phyloP scores from a whole-genome alignment of 1,140 invertebrate genomes.

The Muscidifurax raptorellus region DNA sequence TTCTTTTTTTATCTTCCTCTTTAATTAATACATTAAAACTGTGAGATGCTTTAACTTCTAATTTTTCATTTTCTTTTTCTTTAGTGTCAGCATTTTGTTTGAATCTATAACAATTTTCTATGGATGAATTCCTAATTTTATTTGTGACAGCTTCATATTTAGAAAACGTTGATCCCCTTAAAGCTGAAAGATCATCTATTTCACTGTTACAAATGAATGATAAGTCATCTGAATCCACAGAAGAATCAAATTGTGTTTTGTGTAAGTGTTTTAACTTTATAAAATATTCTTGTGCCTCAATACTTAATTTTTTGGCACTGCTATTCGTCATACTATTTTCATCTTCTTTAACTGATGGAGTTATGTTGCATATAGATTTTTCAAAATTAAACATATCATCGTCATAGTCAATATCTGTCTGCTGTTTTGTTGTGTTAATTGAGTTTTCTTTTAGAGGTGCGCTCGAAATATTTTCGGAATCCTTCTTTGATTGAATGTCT shows the following conservation, averaged over 20 bases:
- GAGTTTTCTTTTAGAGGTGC: neutral
- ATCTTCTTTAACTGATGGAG: neutral
- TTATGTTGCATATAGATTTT: neutral
- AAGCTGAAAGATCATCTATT: neutral
- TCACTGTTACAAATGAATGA: neutral
- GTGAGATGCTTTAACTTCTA: no score
- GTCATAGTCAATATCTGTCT: neutral
- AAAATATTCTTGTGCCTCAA: neutral
- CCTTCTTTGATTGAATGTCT: neutral
- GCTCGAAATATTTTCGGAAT: neutral
- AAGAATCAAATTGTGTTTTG: neutral
- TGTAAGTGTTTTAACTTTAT: neutral
- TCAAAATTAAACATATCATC: constrained; percentile 31
- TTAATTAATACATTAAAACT: neutral
- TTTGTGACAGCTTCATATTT: neutral
- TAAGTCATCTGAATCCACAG: constrained; percentile 26
- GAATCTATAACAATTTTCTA: neutral
- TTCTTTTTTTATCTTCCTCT: neutral
- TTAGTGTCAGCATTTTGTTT: no score
- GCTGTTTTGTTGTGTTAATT: neutral
- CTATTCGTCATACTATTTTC: neutral
- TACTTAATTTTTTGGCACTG: neutral
- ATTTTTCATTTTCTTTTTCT: neutral
- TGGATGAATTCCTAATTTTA: neutral
- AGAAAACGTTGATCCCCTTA: neutral